Evolutionary conservation across 1,140 invertebrate species (phyloP).

Genomic region (Ceratina japonica): DNA sequence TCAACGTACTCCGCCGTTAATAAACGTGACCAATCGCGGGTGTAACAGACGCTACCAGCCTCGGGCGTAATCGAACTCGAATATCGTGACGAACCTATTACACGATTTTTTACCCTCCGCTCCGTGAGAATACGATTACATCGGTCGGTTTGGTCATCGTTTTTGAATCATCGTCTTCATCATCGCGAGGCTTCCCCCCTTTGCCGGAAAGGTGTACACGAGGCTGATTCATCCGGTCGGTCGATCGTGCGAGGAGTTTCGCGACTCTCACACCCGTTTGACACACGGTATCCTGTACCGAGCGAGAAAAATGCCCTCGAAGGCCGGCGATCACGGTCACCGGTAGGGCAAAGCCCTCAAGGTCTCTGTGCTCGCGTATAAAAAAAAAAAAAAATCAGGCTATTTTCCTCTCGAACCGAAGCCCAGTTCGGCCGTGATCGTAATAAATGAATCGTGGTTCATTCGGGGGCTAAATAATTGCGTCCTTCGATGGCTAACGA

Average conservation of each 20-base stretch:
- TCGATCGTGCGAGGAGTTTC: too few relatives aligned
- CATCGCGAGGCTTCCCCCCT: slow-evolving; percentile 21
- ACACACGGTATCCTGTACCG: background rate
- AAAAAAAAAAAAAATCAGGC: slow-evolving; percentile 23
- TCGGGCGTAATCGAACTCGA: background rate
- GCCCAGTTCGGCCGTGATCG: slow-evolving; percentile 65
- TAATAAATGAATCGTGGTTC: slow-evolving; percentile 31
- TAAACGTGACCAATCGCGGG: slow-evolving; percentile 11
- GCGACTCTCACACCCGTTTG: too few relatives aligned
- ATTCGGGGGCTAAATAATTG: slow-evolving; percentile 45
- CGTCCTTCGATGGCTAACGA: too few relatives aligned
- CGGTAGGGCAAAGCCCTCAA: slow-evolving; percentile 44
- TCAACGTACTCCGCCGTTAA: background rate
- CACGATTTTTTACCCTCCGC: background rate
- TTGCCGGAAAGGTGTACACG: background rate
- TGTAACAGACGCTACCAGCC: background rate
- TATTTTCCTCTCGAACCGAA: slow-evolving; percentile 61
- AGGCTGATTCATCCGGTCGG: slow-evolving; percentile 45
- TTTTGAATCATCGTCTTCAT: slow-evolving; percentile 45
- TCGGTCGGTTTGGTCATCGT: slow-evolving; percentile 37
- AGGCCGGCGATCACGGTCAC: slow-evolving; percentile 27
- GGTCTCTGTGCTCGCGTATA: background rate
- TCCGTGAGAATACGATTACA: slow-evolving; percentile 38
- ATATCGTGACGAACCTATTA: slow-evolving; percentile 30
- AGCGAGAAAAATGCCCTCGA: slow-evolving; percentile 18